Base-by-base conservation (phyloP, 2,797 vertebrate species). In the Oryzias dopingdopingensis region DNA sequence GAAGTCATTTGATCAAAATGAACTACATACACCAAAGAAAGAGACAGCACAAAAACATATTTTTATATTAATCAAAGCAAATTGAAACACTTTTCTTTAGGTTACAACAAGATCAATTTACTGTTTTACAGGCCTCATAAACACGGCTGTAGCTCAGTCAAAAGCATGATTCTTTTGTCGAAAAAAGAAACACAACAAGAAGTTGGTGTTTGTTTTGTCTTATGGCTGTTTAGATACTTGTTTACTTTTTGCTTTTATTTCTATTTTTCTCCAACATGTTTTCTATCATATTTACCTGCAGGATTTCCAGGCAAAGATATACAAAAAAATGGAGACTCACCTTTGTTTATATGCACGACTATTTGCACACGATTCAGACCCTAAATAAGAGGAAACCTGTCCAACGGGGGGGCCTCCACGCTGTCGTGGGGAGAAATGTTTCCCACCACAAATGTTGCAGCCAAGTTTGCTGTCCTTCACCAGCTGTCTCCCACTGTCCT, bases 11-110 rank as follows among this genome's bases (percentile, higher is more conserved):
- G 65, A 2, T 59, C 59, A 48, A 29, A 14, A 67, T 53, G 54
- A 57, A 62, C 55, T 49, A 40, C 32, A 40, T 46, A 53, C 22
- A 68, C 18, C 4, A 47, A 66, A 37, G 15, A 68, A 47, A 50
- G 18, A 41, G 4, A 3, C 62, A 26, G 56, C 66, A 44, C 29
- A 15, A 68, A 65, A 63, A 42, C 2, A 62, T 12, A 12, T 58
- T 61, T 72, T 80, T 80, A 59, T 67, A 74, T 66, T 75, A 56
- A 32, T 62, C 47, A 23, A 13, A 72, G n/a, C 15, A 53, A 72
- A 49, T 65, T 64, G 72, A 29, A 70, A 76, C 50, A 52, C 44
- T 0, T 17, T 52, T 52, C n/a, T 61, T 70, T 47, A 67, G 62
- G 45, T 74, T 23, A 23, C 16, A 43, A 50, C 14, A 16, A 59